A percentile compares a stretch with the other conserved stretches of the same genome.
Evolutionary conservation across 2,888 invertebrate genomes (phyloP).

Genomic region (Diadromus collaris): DNA sequence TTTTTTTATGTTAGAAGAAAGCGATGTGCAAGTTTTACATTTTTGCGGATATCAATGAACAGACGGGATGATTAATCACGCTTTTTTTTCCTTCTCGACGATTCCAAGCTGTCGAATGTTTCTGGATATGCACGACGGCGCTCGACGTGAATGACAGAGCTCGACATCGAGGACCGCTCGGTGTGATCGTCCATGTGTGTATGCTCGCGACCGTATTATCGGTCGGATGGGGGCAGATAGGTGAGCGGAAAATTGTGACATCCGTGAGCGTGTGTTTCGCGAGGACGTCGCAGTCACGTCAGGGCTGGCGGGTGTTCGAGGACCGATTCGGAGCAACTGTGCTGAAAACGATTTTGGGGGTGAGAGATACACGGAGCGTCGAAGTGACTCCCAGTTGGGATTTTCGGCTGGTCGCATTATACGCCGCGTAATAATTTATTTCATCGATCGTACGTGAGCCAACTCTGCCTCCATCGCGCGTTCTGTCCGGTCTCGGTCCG

Average conservation of each 20-base stretch:
- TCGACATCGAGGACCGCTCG: neutral
- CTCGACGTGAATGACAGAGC: neutral
- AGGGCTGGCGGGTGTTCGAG: conserved; percentile 15
- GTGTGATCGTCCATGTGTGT: neutral
- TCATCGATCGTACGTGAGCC: conserved; percentile 44
- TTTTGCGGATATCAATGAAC: no score
- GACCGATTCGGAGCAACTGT: conserved; percentile 4
- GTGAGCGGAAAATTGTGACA: neutral
- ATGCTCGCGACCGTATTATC: neutral
- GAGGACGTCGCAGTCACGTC: neutral
- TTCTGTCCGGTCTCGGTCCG: conserved; percentile 5
- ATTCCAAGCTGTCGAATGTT: neutral
- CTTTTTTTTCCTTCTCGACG: neutral
- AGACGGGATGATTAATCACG: neutral
- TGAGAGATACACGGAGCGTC: conserved; percentile 13
- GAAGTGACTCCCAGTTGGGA: conserved; percentile 28
- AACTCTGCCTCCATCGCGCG: neutral
- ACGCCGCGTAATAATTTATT: conserved; percentile 46
- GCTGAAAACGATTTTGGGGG: conserved; percentile 25
- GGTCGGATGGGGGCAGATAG: neutral
- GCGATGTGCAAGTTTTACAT: no score
- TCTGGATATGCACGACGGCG: neutral
- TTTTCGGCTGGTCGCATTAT: conserved; percentile 40
- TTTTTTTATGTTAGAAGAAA: neutral
- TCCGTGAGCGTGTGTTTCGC: conserved; percentile 1